Evolutionary conservation across 2,113 vertebrate species (phyloP).

Genomic region (Ardeotis arabs): DNA sequence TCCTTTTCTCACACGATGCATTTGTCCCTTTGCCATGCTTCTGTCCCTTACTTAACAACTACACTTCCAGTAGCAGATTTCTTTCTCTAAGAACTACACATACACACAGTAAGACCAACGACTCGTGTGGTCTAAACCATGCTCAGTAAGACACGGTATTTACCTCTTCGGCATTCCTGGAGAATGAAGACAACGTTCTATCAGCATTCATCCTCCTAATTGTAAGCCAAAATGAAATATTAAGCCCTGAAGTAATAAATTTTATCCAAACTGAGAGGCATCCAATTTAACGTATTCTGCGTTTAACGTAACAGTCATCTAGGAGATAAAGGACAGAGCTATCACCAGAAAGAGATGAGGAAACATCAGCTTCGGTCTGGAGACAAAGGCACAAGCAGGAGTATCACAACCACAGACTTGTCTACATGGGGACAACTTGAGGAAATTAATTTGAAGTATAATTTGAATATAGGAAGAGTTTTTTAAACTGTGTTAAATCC

Average conservation of each 20-base stretch:
- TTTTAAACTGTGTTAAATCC: not conserved
- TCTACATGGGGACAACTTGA: not conserved
- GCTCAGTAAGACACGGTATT: slow-evolving; percentile 6
- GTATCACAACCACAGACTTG: not conserved
- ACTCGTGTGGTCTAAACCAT: slow-evolving; percentile 44
- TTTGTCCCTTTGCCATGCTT: not conserved
- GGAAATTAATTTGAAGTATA: not conserved
- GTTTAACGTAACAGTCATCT: not conserved
- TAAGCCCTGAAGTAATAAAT: slow-evolving; percentile 52
- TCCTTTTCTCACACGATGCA: not conserved
- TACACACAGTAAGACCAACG: not conserved
- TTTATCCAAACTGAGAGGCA: slow-evolving; percentile 40
- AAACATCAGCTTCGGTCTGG: not conserved
- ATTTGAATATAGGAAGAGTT: not conserved
- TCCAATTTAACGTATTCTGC: slow-evolving; percentile 20
- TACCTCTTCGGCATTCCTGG: slow-evolving; percentile 32
- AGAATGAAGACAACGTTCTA: slow-evolving; percentile 40
- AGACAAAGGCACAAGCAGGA: not conserved
- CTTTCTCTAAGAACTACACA: not conserved
- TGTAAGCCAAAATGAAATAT: slow-evolving; percentile 51
- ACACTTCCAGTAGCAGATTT: not conserved
- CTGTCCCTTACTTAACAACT: not conserved
- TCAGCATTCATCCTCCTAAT: slow-evolving; percentile 38
- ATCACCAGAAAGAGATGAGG: not conserved
- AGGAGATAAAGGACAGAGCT: slow-evolving; percentile 5